Conservation (phyloP, 2,113 vertebrate genomes). For the Trochalopteron elliotii region DNA sequence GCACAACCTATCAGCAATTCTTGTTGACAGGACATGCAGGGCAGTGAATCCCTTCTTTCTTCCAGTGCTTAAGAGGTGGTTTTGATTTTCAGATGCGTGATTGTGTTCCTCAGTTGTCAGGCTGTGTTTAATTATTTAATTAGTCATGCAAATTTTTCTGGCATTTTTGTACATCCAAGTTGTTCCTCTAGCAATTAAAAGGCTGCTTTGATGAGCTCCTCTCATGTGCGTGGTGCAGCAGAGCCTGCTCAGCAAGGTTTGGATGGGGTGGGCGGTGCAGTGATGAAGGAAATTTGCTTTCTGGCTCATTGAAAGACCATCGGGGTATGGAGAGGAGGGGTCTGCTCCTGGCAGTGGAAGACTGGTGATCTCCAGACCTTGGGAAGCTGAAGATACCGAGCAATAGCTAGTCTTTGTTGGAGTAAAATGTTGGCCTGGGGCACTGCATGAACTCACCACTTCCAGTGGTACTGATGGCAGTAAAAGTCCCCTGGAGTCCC, state of each 20-base stretch:
- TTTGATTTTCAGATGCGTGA: background rate
- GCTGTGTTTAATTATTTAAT: constrained; percentile 52
- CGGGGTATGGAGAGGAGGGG: background rate
- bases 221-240: accelerated
- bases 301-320: background rate
- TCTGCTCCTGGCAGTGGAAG: background rate
- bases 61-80: background rate
- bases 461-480: background rate
- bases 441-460: background rate
- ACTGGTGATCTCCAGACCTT: background rate
- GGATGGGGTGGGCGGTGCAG: background rate
- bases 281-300: background rate
- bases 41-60: background rate
- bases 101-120: background rate
- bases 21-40: accelerated
- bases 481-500: background rate
- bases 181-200: constrained; percentile 10
- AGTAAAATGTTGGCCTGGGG: background rate
- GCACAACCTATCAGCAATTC: background rate
- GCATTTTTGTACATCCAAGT: background rate
- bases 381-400: background rate
- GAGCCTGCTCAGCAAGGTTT: background rate
- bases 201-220: constrained; percentile 20
- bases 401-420: background rate
- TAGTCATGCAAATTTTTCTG: background rate